Evolutionary conservation across 1,140 invertebrate species (phyloP).

Genomic region (Homalodisca vitripennis): DNA sequence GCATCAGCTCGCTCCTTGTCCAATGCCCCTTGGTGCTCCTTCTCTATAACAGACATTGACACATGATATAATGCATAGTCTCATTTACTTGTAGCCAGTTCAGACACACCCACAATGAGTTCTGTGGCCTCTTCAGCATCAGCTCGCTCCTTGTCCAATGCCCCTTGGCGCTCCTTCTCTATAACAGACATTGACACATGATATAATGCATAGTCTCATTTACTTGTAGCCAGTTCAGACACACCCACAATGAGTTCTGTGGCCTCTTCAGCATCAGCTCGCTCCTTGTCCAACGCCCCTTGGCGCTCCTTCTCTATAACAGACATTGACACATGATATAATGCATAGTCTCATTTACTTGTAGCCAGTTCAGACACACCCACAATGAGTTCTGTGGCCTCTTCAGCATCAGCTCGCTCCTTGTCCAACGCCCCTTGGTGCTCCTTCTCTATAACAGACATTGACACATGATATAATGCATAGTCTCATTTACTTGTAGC

Average conservation of each 20-base stretch:
- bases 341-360: too few species aligned
- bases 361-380: not conserved
- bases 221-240: not conserved
- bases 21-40: slow-evolving; percentile 23
- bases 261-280: slow-evolving; percentile 29
- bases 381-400: slow-evolving; percentile 31
- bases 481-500: too few species aligned
- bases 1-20: slow-evolving; percentile 26
- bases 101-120: slow-evolving; percentile 3
- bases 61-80: too few species aligned
- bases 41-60: too few species aligned
- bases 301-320: too few species aligned
- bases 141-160: slow-evolving; percentile 31
- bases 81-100: not conserved
- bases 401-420: slow-evolving; percentile 25
- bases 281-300: too few species aligned
- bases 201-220: too few species aligned
- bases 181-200: too few species aligned
- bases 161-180: too few species aligned
- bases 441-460: slow-evolving; percentile 35
- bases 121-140: slow-evolving; percentile 33
- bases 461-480: too few species aligned
- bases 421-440: slow-evolving; percentile 24
- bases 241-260: slow-evolving; percentile 23
- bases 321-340: too few species aligned